Evolutionary conservation across 2,888 invertebrate species (phyloP), one percentile per base, ranked within the genome.

Genomic region (Metellina segmentata): DNA sequence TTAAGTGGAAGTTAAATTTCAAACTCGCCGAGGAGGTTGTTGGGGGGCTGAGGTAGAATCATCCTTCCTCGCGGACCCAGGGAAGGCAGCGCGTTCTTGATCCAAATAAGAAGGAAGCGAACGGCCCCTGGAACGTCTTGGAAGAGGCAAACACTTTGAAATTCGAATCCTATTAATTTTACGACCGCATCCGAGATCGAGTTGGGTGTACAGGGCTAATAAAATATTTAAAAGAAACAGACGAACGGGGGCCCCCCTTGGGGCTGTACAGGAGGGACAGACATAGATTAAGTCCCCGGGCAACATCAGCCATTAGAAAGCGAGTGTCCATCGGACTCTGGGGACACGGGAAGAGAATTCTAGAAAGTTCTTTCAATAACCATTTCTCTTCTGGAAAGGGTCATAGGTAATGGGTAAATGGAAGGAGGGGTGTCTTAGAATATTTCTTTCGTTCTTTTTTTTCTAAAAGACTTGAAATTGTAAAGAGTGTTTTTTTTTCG

Each of bases 101-200:
- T 52, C 71, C 48, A 4, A 61, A 77, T 53, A 74, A 20, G 70
- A 74, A 74, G 61, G 81, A 85, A 74, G 20, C 85, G 53, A 53
- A 72, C 77, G 20, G 20, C 20, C n/a, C 34, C 83, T 72, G 72
- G 70, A 83, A 71, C 53, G 78, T 61, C 86, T 86, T 11, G 77
- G 49, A 83, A 74, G 87, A 87, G 79, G 87, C 87, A 87, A 87
- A 91, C 87, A 83, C 87, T 91, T 87, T 91, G 87, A 91, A 91
- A 91, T 91, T 88, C 91, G 87, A 87, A 87, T 91, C 91, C 83
- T 91, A 91, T 91, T 91, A 91, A 91, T 91, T 91, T 91, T 91
- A 91, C 91, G 91, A 91, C 82, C 91, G 82, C 87, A 79, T 87
- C 83, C 52, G 78, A 71, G 83, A 87, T 87, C 77, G 85, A 86